phyloP scores from a whole-genome alignment of 2,797 vertebrate species.

The Lerista edwardsae region DNA sequence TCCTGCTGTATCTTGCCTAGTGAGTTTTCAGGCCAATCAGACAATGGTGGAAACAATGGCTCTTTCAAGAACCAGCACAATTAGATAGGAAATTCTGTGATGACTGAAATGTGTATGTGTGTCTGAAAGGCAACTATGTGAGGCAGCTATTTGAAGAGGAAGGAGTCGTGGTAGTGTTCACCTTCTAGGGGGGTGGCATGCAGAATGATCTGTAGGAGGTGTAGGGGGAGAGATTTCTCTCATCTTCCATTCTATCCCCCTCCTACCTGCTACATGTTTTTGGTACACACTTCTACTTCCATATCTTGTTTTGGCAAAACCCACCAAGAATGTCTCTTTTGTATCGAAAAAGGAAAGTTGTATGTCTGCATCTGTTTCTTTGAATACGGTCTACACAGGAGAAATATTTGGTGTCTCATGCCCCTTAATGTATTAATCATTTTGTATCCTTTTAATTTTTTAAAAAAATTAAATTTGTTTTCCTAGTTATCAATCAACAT shows the following conservation, averaged over 20 bases:
- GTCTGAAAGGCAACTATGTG: too few species aligned
- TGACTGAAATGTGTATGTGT: not conserved
- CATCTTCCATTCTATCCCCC: too few species aligned
- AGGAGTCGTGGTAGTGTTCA: not conserved
- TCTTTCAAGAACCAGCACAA: not conserved
- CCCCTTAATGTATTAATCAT: not conserved
- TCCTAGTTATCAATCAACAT: not conserved
- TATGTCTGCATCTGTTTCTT: not conserved
- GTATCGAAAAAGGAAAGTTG: not conserved
- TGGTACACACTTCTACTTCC: not conserved
- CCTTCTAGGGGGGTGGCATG: not conserved
- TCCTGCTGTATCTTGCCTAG: not conserved
- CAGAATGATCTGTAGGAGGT: not conserved
- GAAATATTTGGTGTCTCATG: not conserved
- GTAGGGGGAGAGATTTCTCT: too few species aligned
- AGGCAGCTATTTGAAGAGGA: too few species aligned
- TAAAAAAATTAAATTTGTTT: not conserved
- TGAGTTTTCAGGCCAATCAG: not conserved
- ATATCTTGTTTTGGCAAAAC: not conserved
- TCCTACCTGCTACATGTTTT: not conserved
- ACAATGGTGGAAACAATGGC: not conserved
- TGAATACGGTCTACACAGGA: not conserved
- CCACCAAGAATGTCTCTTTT: not conserved
- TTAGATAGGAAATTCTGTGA: not conserved
- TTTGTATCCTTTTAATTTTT: not conserved